Percentiles rank a stretch among this genome's conserved stretches.
Evolutionary conservation across 2,888 invertebrate genomes (phyloP).

Genomic region (Conomelus anceps): DNA sequence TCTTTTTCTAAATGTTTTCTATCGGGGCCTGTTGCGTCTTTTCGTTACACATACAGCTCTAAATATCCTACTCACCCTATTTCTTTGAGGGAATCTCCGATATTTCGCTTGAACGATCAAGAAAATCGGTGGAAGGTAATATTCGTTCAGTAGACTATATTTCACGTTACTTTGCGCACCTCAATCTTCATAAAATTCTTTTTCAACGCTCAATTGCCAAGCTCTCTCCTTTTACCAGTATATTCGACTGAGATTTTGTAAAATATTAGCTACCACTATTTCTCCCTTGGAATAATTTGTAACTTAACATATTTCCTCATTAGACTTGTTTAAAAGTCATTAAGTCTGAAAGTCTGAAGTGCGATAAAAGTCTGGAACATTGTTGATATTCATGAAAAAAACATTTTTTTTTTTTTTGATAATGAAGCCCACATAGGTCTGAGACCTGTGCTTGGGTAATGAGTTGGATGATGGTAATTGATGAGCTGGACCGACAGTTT

Average conservation of each 20-base stretch:
- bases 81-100: neutral
- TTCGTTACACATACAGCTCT: neutral
- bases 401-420: no score
- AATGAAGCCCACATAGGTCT: no score
- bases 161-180: neutral
- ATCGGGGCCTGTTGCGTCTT: neutral
- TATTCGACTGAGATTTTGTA: neutral
- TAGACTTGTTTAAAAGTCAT: no score
- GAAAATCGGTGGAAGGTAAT: neutral
- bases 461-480: no score
- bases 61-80: neutral
- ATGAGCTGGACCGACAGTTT: no score
- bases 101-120: neutral
- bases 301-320: no score
- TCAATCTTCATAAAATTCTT: neutral
- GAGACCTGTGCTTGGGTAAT: no score
- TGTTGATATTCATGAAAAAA: no score
- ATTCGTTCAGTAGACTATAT: neutral
- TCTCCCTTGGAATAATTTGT: no score
- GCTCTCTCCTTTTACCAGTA: neutral
- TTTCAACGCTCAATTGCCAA: neutral
- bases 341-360: no score
- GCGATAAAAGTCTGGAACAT: no score
- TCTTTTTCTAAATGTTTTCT: neutral
- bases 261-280: no score